Base-by-base conservation (phyloP, 2,113 vertebrate species). In the Pseudopodoces humilis region DNA sequence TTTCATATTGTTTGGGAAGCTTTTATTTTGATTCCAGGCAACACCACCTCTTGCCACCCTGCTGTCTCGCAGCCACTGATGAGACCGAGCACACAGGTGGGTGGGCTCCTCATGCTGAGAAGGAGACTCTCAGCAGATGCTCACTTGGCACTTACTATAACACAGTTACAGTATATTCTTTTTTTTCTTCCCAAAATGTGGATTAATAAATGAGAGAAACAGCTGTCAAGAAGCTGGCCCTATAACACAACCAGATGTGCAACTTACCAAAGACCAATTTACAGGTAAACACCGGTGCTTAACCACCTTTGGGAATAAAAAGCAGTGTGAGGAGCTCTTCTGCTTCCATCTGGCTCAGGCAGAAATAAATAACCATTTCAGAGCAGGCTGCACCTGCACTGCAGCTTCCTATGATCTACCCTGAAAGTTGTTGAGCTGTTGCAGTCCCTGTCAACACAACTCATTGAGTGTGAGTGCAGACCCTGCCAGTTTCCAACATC, bases 1-100 rank as follows among this genome's bases (percentile, higher is more conserved):
- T 77, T 77, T 5, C 22, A 27, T 33, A 33, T 22, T 18, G 46
- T 52, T 60, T 50, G 53, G 25, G 76, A 68, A 59, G 62, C 21
- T 68, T 44, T 35, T 31, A 13, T 67, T 50, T 68, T 22, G 6
- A 77, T 33, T 60, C 63, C 33, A 86, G 27, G 53, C 25, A 68
- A 16, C 31, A 37, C 14, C 37, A 59, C 0, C 1, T 23, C 11
- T 30, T 62, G 47, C 62, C 84, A 59, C 7, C 8, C 33, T 30
- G 39, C 62, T 27, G 18, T 10, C 3, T 35, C 2, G 1, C 0
- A 17, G 52, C 3, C 3, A 2, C 31, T n/a, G 4, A n/a, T 0
- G 10, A 17, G 46, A 55, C n/a, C 2, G 2, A 65, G 47, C 64
- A 63, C 72, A 46, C 15, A 30, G 33, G 59, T 1, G 7, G 78